phyloP scores from a whole-genome alignment of 1,140 invertebrate species.

The Saccostrea glomerata region DNA sequence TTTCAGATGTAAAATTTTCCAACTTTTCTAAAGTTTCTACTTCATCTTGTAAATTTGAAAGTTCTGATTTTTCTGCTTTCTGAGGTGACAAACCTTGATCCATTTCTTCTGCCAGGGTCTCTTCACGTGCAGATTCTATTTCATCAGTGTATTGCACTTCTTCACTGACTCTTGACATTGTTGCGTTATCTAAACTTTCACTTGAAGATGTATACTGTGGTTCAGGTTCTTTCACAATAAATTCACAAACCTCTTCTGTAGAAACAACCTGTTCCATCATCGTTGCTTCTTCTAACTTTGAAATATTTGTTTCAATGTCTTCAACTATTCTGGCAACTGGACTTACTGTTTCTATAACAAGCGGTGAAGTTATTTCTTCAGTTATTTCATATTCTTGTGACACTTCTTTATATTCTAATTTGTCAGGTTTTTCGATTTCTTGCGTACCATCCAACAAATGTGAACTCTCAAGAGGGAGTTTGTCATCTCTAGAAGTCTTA shows the following conservation, averaged over 20 bases:
- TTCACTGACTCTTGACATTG: background rate
- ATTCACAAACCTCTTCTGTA: background rate
- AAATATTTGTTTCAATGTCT: slow-evolving; percentile 59
- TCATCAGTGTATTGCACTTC: background rate
- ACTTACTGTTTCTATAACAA: slow-evolving; percentile 49
- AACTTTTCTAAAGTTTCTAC: slow-evolving; percentile 19
- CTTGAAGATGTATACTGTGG: background rate
- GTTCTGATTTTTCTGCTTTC: background rate
- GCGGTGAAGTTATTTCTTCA: slow-evolving; percentile 42
- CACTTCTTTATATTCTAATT: slow-evolving; percentile 45
- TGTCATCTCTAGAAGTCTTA: background rate
- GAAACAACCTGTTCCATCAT: background rate
- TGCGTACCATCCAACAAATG: background rate
- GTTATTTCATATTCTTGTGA: slow-evolving; percentile 21
- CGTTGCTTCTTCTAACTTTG: slow-evolving; percentile 38
- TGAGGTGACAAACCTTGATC: slow-evolving; percentile 21
- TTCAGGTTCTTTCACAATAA: background rate
- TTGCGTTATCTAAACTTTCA: background rate
- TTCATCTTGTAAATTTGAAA: slow-evolving; percentile 6
- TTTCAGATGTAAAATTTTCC: slow-evolving; percentile 17
- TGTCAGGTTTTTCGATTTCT: slow-evolving; percentile 53
- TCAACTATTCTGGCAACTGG: slow-evolving; percentile 59
- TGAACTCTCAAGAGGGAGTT: background rate
- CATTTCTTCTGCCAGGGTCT: slow-evolving; percentile 27
- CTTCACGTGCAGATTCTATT: background rate